Evolutionary conservation across 1,140 invertebrate species (phyloP).

Genomic region (Drosophila elegans): DNA sequence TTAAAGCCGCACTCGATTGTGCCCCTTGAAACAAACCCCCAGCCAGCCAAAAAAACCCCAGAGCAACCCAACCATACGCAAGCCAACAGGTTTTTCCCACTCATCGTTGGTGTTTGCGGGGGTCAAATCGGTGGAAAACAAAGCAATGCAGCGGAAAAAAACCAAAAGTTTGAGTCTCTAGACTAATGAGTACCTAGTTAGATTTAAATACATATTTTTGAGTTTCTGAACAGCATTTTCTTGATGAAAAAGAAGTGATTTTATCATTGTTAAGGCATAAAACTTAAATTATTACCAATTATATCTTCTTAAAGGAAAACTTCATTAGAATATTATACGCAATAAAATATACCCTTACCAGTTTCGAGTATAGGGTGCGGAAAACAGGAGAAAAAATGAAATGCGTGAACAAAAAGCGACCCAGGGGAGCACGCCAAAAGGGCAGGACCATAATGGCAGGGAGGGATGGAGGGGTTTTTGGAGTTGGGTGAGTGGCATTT

Average conservation of each 20-base stretch:
- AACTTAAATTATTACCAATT: neutral
- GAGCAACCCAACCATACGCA: conserved; percentile 25
- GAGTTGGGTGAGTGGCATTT: neutral
- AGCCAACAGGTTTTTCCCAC: conserved; percentile 55
- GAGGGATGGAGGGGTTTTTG: neutral
- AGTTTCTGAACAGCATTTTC: too few species aligned
- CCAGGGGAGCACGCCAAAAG: conserved; percentile 32
- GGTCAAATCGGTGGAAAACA: conserved; percentile 38
- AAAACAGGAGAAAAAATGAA: conserved; percentile 34
- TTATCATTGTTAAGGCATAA: too few species aligned
- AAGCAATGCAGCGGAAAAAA: conserved; percentile 29
- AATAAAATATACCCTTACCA: conserved; percentile 10
- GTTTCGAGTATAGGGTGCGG: neutral
- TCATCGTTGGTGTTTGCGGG: conserved; percentile 29
- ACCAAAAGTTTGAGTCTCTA: neutral
- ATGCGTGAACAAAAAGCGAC: conserved; percentile 50
- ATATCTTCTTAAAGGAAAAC: neutral
- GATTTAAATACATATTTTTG: too few species aligned
- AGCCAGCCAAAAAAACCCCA: conserved; percentile 15
- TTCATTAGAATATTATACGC: neutral
- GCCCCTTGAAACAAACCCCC: conserved; percentile 31
- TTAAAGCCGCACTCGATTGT: conserved; percentile 60
- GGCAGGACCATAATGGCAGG: conserved; percentile 13
- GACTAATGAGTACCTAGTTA: conserved; percentile 6
- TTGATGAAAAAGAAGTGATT: neutral